phyloP scores from a whole-genome alignment of 2,113 vertebrate genomes.

The Ophthalmolycus amberensis region DNA sequence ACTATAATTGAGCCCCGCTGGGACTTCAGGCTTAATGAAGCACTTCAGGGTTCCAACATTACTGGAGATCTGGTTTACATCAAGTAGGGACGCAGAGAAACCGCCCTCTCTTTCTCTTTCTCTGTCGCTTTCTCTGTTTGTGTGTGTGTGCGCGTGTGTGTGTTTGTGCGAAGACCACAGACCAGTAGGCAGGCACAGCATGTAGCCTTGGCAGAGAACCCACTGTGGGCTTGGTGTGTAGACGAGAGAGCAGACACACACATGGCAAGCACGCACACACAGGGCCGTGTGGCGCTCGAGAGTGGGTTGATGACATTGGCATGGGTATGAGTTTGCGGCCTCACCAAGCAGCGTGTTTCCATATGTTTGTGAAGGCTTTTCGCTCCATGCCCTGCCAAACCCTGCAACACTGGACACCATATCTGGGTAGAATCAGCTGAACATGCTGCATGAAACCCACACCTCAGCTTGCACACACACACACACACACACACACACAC shows the following conservation, averaged over 20 bases:
- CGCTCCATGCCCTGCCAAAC: conserved; percentile 51
- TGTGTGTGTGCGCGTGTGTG: conserved; percentile 25
- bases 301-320: conserved; percentile 70
- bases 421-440: conserved; percentile 49
- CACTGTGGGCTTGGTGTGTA: conserved; percentile 66
- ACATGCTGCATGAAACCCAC: conserved; percentile 42
- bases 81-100: conserved; percentile 57
- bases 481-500: not conserved
- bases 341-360: conserved; percentile 58
- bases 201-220: conserved; percentile 68
- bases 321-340: conserved; percentile 55
- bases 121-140: not conserved
- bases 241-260: conserved; percentile 20
- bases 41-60: conserved; percentile 59
- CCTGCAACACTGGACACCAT: conserved; percentile 50
- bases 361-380: conserved; percentile 70
- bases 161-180: conserved; percentile 57
- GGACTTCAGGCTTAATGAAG: conserved; percentile 68
- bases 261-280: conserved; percentile 28
- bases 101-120: conserved; percentile 49
- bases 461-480: conserved; percentile 33
- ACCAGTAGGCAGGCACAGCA: conserved; percentile 62
- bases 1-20: conserved; percentile 54
- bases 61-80: conserved; percentile 74
- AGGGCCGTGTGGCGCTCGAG: conserved; percentile 38